Evolutionary conservation across 1,140 invertebrate species (phyloP), one percentile per base, ranked within the genome.

Genomic region (Drosophila tsacasi): DNA sequence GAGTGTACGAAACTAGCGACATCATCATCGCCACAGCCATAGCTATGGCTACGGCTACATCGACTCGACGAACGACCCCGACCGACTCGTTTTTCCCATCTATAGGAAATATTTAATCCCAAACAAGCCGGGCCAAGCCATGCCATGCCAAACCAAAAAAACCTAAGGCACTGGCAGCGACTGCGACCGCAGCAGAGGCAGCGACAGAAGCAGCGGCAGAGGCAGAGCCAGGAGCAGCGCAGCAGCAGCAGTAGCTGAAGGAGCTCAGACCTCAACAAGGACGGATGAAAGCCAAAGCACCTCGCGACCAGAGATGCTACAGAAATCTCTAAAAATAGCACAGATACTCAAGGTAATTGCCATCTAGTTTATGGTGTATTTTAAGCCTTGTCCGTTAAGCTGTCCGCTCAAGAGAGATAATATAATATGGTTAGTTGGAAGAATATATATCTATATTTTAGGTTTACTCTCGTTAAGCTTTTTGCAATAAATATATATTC

Each of bases 91-190:
- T 90, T 89, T 90, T 90, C 86, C 86, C 85, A 90, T 90, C 85
- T 90, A 90, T 90, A 90, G 85, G 86, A 90, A 90, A 90, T 90
- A 90, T 85, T 90, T 90, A 89, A 89, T 89, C 85, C 85, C 85
- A 89, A 89, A 89, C 84, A 90, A 84, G 83, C 83, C 83, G 83
- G 60, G 84, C 80, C 79, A 87, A 84, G 74, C 76, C 79, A 81
- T 57, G 54, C 54, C 54, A 57, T 25, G 54, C 54, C 54, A 79
- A 66, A 57, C 39, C 79, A 82, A 81, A 82, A 81, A 78, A 80
- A 80, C 76, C 69, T 75, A 80, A 80, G 78, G 72, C 80, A 52
- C 68, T 75, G 64, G 55, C 65, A 62, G 63, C 57, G 49, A 60
- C 44, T 42, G 66, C 62, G 39, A 58, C 62, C 21, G 63, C 68